Base-by-base conservation (phyloP, 2,797 vertebrate species). In the Ctenopoma multispine region DNA sequence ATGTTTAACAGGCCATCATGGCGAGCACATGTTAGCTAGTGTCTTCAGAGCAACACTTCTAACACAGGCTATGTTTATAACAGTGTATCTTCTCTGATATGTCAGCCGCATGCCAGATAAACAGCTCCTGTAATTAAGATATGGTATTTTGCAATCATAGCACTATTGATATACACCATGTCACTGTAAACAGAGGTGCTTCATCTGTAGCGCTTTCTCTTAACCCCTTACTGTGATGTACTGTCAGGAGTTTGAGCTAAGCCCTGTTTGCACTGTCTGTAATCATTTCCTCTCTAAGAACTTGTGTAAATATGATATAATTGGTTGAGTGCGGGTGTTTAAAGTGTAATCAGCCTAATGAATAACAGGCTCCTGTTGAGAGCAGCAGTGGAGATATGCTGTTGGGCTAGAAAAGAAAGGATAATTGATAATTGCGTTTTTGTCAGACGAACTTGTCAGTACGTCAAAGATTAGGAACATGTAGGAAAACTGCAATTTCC, bases 331-430 rank as follows among this genome's bases (percentile, higher is more conserved):
- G 69, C 81, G 85, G 83, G 80, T 87, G 82, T 89, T 92, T 92
- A 90, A 92, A 90, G 79, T 87, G 77, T 84, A 92, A 92, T 94
- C 91, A 92, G 79, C 46, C 60, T 90, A 89, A 94, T 93, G 87
- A 87, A 88, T 91, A 90, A 77, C 92, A 93, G 87, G 86, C 89
- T 92, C 90, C 89, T 89, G 90, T 89, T 77, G 72, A 80, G 80
- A 86, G 72, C 66, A 75, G 64, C 62, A 64, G 58, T 59, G 63
- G 57, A 67, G 77, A 81, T 86, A 87, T 84, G 64, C 76, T 68
- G 69, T 69, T 82, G 63, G 69, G 71, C 63, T 70, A 14, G 81
- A 87, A 65, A 79, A 79, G n/a, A 72, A 41, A 15, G 14, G 40
- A 15, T 41, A 80, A 20, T 51, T 68, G 69, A 79, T 82, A 61